These are phyloP conservation scores for Poecilia latipinna DNA, from an alignment of 2,113 vertebrate genomes.

Conservation along the genomic window DNA sequence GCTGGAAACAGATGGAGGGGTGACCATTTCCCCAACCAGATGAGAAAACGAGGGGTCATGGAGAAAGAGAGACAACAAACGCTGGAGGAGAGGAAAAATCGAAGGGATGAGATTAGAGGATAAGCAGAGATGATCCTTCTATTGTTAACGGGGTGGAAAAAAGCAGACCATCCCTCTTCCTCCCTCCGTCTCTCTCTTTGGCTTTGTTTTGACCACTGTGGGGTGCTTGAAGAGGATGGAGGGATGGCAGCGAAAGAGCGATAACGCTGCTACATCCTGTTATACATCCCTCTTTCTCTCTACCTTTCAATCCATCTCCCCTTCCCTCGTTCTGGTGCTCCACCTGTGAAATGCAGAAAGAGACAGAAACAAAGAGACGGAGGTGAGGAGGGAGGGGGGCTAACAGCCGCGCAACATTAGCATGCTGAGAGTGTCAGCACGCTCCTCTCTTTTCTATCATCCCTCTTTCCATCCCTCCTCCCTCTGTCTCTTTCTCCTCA, in stretches of 20 bases:
- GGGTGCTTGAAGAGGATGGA: constrained; percentile 67
- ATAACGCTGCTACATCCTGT: constrained; percentile 71
- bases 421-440: constrained; percentile 84
- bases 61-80: constrained; percentile 51
- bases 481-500: constrained; percentile 79
- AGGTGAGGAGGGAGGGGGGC: constrained; percentile 25
- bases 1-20: constrained; percentile 66
- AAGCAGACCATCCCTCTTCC: constrained; percentile 67
- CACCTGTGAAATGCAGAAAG: constrained; percentile 77
- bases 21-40: constrained; percentile 47
- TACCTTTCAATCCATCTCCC: constrained; percentile 47
- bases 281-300: constrained; percentile 52
- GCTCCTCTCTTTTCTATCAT: constrained; percentile 71
- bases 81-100: constrained; percentile 55
- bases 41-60: constrained; percentile 44
- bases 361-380: constrained; percentile 62
- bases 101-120: constrained; percentile 72
- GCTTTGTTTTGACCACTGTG: constrained; percentile 65
- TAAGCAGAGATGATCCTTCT: constrained; percentile 75
- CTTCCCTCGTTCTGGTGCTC: constrained; percentile 44
- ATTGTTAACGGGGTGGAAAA: constrained; percentile 70
- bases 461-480: constrained; percentile 75
- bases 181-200: constrained; percentile 34
- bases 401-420: constrained; percentile 77
- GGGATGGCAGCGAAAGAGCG: constrained; percentile 52